Evolutionary conservation across 2,797 vertebrate species (phyloP).

Genomic region (Malacoctenus gilli): DNA sequence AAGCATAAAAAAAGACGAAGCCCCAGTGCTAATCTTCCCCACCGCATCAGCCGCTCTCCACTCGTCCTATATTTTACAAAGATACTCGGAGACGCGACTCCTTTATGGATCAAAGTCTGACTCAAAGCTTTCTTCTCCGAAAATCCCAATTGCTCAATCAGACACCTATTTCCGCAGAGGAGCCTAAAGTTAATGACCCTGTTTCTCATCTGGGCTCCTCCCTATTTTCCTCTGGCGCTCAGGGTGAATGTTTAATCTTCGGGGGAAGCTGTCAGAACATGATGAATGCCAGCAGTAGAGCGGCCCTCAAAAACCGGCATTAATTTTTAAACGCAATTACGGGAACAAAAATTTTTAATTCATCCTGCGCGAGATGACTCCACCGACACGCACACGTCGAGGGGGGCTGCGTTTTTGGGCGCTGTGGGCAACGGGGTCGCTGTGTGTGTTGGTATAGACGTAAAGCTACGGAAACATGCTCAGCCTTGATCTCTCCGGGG

Average conservation of each 20-base stretch:
- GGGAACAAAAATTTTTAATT: slow-evolving; percentile 55
- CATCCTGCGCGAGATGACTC: slow-evolving; percentile 33
- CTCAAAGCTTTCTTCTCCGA: slow-evolving; percentile 43
- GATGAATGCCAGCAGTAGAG: slow-evolving; percentile 73
- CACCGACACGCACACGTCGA: slow-evolving; percentile 32
- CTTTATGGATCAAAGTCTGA: slow-evolving; percentile 52
- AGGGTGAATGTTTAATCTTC: slow-evolving; percentile 74
- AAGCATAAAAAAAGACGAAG: too few relatives aligned
- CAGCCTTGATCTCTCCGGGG: slow-evolving; percentile 46
- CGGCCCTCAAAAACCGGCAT: slow-evolving; percentile 73
- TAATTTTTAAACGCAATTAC: slow-evolving; percentile 76
- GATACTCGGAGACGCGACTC: slow-evolving; percentile 36
- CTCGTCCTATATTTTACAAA: slow-evolving; percentile 34
- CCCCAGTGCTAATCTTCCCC: slow-evolving; percentile 26
- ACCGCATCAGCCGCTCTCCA: slow-evolving; percentile 30
- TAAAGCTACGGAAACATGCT: slow-evolving; percentile 12
- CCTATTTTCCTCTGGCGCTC: slow-evolving; percentile 57
- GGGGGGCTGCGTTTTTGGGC: too few relatives aligned
- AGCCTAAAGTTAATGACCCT: slow-evolving; percentile 71
- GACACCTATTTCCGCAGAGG: slow-evolving; percentile 59
- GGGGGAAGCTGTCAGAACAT: slow-evolving; percentile 73
- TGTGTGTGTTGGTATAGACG: too few relatives aligned
- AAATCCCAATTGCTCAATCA: slow-evolving; percentile 65
- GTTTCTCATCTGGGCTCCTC: slow-evolving; percentile 72
- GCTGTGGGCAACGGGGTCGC: too few relatives aligned